Base-by-base conservation (phyloP, 1,140 invertebrate species). In the Gryon sp. region DNA sequence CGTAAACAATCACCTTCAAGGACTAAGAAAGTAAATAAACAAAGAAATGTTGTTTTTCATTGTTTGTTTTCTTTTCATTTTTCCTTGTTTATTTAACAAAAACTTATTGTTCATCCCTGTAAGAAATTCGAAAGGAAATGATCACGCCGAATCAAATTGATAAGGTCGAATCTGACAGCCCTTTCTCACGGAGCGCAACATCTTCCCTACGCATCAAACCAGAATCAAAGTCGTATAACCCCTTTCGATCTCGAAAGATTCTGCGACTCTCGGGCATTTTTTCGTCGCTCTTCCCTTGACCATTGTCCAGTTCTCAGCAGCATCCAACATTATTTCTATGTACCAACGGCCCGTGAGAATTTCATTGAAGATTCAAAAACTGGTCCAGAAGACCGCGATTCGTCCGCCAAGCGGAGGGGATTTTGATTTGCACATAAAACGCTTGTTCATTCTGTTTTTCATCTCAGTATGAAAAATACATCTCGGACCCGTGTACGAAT, bases 261-360 rank as follows among this genome's bases (percentile, higher is more conserved):
- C n/a, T n/a, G n/a, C 82, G 81, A 84, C 82, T 83, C 82, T 12
- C 78, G 80, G 50, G 60, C 22, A 77, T 79, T 76, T 72, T 70
- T 76, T 69, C 60, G 22, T 2, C 43, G 65, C 73, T 57, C 46
- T 60, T 75, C 60, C 48, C 86, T 88, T 89, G 87, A 89, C 88
- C 88, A 83, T 87, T 89, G 88, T 88, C 88, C 87, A 89, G 81
- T 86, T 86, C 86, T 83, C 84, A 86, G 83, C 83, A 83, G 82
- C 82, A 81, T 77, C 83, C 76, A 73, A n/a, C n/a, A n/a, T n/a
- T 53, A 65, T 63, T 80, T 83, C 79, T 70, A 80, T 81, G 55
- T 68, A 55, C 69, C 46, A n/a, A n/a, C n/a, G 82, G 81, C 78
- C 81, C 82, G 84, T 86, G 82, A 83, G 84, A 85, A 87, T 85